These are phyloP conservation scores for Argyra leucocephala DNA, from an alignment of 2,888 invertebrate genomes.

Conservation along the genomic window DNA sequence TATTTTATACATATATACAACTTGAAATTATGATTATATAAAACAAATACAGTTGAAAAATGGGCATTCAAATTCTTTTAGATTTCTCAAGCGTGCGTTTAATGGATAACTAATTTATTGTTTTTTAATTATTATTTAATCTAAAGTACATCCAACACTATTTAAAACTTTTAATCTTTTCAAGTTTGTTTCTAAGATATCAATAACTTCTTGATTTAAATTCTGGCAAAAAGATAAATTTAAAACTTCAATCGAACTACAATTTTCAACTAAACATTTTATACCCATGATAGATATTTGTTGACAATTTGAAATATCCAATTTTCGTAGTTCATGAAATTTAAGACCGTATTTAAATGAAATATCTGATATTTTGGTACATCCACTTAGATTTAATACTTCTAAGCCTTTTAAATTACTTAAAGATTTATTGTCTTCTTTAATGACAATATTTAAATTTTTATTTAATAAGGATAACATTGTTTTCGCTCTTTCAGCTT, in stretches of 20 bases:
- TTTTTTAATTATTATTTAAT: too few relatives aligned
- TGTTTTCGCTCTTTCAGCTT: slow-evolving; percentile 55
- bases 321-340: slow-evolving; percentile 53
- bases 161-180: slow-evolving; percentile 35
- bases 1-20: too few relatives aligned
- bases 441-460: slow-evolving; percentile 27
- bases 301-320: slow-evolving; percentile 59
- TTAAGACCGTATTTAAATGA: slow-evolving; percentile 59
- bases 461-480: slow-evolving; percentile 48
- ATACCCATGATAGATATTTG: slow-evolving; percentile 59
- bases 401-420: slow-evolving; percentile 48
- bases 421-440: slow-evolving; percentile 47
- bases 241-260: slow-evolving; percentile 60
- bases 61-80: too few relatives aligned
- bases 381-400: slow-evolving; percentile 56
- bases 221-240: slow-evolving; percentile 58
- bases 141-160: slow-evolving; percentile 45
- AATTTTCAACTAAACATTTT: slow-evolving; percentile 53
- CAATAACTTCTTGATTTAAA: slow-evolving; percentile 55
- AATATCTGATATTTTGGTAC: slow-evolving; percentile 62
- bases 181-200: slow-evolving; percentile 43
- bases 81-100: too few relatives aligned
- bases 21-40: too few relatives aligned
- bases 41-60: too few relatives aligned
- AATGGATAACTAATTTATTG: too few relatives aligned